phyloP scores from a whole-genome alignment of 2,113 vertebrate species.

The Tiliqua scincoides region DNA sequence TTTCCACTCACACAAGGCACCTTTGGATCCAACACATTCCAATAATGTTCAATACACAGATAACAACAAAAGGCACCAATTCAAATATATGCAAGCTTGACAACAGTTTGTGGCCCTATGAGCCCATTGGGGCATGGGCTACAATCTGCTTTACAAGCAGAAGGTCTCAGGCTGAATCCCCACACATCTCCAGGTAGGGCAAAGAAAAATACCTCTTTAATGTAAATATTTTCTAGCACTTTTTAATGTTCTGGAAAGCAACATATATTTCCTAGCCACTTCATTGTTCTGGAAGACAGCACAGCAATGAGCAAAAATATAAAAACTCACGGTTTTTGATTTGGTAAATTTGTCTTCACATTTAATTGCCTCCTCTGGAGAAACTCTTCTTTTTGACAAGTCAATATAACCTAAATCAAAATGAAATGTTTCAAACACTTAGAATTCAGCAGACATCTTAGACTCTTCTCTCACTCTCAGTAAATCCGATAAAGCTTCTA shows the following conservation, averaged over 20 bases:
- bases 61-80: background rate
- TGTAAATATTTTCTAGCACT: too few relatives aligned
- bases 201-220: background rate
- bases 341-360: constrained; percentile 99
- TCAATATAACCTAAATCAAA: constrained; percentile 90
- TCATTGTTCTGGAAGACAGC: background rate
- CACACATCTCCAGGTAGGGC: too few relatives aligned
- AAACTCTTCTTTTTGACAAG: constrained; percentile 98
- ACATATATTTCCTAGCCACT: background rate
- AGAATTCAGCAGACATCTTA: background rate
- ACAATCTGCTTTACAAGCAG: too few relatives aligned
- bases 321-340: constrained; percentile 95
- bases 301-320: background rate
- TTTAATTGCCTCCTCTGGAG: constrained; percentile 97
- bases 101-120: background rate
- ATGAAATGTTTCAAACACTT: constrained; percentile 42
- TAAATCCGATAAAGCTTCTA: background rate
- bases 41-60: background rate
- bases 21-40: background rate
- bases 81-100: background rate
- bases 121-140: too few relatives aligned
- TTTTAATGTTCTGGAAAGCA: too few relatives aligned
- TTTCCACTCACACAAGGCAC: too few relatives aligned
- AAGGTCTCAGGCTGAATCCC: too few relatives aligned
- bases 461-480: background rate